Evolutionary conservation across 2,888 invertebrate genomes (phyloP), one percentile per base, ranked within the genome.

Genomic region (Torymus auratus): DNA sequence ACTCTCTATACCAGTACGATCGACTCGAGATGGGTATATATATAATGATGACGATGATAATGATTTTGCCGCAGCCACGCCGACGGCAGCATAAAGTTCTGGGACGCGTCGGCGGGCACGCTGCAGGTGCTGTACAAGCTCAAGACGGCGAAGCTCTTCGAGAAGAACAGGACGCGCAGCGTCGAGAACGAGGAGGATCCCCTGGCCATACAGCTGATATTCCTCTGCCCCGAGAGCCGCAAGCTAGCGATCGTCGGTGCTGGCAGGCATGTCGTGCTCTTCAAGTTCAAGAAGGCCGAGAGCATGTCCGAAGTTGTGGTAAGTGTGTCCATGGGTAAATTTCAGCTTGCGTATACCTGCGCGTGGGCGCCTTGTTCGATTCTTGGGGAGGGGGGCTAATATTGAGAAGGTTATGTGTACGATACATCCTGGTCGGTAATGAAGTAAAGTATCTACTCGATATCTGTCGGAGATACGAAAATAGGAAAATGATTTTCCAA

Each of bases 11-110:
- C 28, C 28, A 28, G 28, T 28, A 0, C 28, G 28, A 28, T 28
- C 28, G 28, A 28, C 28, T 28, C 28, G 28, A 28, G 28, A 28
- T 2, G 28, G 5, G 5, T 28, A 2, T 28, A 5, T 23, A 23
- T 12, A 62, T 41, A 41, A 14, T 41, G 14, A 41, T 28, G 28
- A 28, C 28, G 64, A 12, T 28, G 20, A 53, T 55, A 68, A 68
- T 41, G 20, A 20, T 20, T 20, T 71, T 12, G 15, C 15, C 17
- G 15, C 92, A 97, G 98, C 71, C 99, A 99, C 92, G 97, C 98
- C 84, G 99, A 99, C 92, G 99, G 99, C 73, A 98, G 98, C 89
- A 94, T 99, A 78, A 99, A 99, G 91, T 99, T 99, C 92, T 99
- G 99, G 99, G 99, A 99, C 91, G 98, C 98, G 67, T 98, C 98